phyloP scores from a whole-genome alignment of 2,888 invertebrate genomes.

The Nezara viridula region DNA sequence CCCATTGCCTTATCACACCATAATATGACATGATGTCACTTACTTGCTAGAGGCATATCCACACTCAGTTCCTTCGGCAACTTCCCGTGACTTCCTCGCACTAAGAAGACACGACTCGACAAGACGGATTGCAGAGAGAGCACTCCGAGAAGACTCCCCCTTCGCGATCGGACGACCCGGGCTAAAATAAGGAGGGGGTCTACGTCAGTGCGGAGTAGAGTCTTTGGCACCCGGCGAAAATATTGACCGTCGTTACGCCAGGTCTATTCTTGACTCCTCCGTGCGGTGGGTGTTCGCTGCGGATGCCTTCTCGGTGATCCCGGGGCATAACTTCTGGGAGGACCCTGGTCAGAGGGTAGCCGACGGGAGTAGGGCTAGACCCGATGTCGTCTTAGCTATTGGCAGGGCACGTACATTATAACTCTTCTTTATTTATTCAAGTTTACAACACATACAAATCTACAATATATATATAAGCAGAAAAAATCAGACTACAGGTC shows the following conservation, averaged over 20 bases:
- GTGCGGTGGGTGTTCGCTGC: constrained; percentile 6
- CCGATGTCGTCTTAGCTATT: too few species aligned
- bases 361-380: too few species aligned
- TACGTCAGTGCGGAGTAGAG: constrained; percentile 11
- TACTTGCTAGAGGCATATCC: constrained; percentile 33
- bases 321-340: neutral
- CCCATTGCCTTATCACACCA: too few species aligned
- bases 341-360: neutral
- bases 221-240: constrained; percentile 42
- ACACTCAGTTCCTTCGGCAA: neutral
- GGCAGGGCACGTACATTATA: too few species aligned
- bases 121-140: too few species aligned
- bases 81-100: neutral
- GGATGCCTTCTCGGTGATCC: neutral
- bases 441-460: too few species aligned
- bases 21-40: neutral
- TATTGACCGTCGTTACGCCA: constrained; percentile 40
- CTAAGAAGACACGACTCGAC: neutral
- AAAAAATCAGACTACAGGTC: too few species aligned
- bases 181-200: neutral
- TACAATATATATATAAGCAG: too few species aligned
- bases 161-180: constrained; percentile 29
- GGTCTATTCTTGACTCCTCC: constrained; percentile 5
- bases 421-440: too few species aligned
- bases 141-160: too few species aligned